Evolutionary conservation across 1,140 invertebrate genomes (phyloP).

Genomic region (Kradibia gibbosae): DNA sequence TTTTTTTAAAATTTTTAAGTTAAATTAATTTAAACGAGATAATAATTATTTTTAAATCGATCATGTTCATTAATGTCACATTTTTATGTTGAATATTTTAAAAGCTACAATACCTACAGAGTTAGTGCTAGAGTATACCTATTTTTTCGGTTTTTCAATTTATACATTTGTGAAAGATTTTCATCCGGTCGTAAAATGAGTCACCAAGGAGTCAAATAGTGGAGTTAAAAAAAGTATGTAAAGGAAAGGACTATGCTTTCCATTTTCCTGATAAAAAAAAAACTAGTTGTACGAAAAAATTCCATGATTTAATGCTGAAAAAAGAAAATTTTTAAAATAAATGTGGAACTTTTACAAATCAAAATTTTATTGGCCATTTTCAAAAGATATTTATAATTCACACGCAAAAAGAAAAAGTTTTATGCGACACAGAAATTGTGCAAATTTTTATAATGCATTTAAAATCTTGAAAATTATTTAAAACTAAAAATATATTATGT

Average conservation of each 20-base stretch:
- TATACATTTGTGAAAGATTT: neutral
- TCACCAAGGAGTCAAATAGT: conserved; percentile 12
- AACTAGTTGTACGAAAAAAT: neutral
- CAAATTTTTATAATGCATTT: too few relatives aligned
- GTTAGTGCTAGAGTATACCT: too few relatives aligned
- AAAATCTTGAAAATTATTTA: too few relatives aligned
- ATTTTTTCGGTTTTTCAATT: conserved; percentile 5
- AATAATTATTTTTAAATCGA: too few relatives aligned
- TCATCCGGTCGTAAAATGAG: conserved; percentile 21
- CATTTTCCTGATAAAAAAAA: conserved; percentile 24
- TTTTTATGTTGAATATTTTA: too few relatives aligned
- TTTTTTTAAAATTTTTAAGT: neutral
- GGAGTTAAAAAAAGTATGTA: neutral
- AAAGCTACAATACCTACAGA: too few relatives aligned
- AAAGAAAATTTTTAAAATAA: neutral
- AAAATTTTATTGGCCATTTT: neutral
- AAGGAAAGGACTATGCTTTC: neutral
- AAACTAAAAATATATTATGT: too few relatives aligned
- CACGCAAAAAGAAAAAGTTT: too few relatives aligned
- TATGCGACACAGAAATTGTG: too few relatives aligned
- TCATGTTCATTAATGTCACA: too few relatives aligned
- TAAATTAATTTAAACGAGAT: too few relatives aligned
- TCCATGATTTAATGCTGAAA: conserved; percentile 1
- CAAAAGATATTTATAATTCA: too few relatives aligned
- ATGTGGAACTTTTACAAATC: neutral